A percentile compares a stretch with the other conserved stretches of the same genome.
phyloP scores from a whole-genome alignment of 2,797 vertebrate species.

The Manis javanica region DNA sequence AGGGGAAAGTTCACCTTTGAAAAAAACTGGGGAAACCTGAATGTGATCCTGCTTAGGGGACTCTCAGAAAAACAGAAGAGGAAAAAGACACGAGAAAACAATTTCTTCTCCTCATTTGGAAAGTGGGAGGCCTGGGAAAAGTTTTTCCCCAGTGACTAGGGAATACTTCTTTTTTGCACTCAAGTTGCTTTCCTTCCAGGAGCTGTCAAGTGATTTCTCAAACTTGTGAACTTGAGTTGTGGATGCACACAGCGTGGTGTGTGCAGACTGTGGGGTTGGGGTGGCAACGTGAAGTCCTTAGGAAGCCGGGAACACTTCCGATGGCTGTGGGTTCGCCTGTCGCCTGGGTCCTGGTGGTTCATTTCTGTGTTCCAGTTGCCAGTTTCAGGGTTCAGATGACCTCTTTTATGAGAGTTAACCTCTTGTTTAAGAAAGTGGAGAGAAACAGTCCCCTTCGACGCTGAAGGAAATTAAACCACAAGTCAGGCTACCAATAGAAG shows the following conservation, averaged over 20 bases:
- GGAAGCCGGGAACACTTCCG: neutral
- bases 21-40: constrained; percentile 11
- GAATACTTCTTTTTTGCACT: neutral
- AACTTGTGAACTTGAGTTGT: neutral
- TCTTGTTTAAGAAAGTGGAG: constrained; percentile 19
- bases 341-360: neutral
- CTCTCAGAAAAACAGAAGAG: neutral
- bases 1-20: constrained; percentile 28
- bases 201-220: neutral
- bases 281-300: fast-evolving
- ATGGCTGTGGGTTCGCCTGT: fast-evolving
- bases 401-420: constrained; percentile 24
- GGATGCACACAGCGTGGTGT: neutral
- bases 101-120: constrained; percentile 22
- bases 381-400: neutral
- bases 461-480: constrained; percentile 53
- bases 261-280: neutral
- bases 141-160: neutral
- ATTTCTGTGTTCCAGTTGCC: neutral
- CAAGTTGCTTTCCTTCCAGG: neutral
- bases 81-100: neutral
- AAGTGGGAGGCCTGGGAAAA: constrained; percentile 26
- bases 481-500: constrained; percentile 11
- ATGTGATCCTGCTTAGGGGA: neutral
- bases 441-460: constrained; percentile 26